A percentile compares a stretch with the other conserved stretches of the same genome.
Evolutionary conservation across 2,888 invertebrate genomes (phyloP).

Genomic region (Ophraella communa): DNA sequence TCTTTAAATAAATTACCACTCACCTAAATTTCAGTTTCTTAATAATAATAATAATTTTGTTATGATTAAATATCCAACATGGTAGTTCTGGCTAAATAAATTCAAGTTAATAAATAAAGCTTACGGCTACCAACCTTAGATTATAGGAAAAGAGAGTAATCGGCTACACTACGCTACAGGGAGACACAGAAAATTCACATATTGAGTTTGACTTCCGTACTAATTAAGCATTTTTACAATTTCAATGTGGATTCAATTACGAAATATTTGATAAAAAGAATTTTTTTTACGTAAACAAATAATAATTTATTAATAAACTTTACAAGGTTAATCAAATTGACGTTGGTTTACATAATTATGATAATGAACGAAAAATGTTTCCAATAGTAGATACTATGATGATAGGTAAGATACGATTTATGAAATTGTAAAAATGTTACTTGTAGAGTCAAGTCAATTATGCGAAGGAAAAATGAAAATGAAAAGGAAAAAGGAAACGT

Average conservation of each 20-base stretch:
- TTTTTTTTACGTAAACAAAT: too few relatives aligned
- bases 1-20: too few relatives aligned
- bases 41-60: not conserved
- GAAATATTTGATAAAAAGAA: not conserved
- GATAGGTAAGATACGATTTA: not conserved
- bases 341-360: not conserved
- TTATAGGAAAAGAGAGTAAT: not conserved
- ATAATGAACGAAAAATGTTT: not conserved
- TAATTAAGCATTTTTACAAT: not conserved
- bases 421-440: not conserved
- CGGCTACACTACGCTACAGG: constrained; percentile 1
- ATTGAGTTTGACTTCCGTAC: not conserved
- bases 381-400: not conserved
- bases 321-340: too few relatives aligned
- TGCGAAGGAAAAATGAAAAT: not conserved
- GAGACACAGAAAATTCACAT: not conserved
- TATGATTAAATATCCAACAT: not conserved
- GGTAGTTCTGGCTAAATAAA: not conserved
- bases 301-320: too few relatives aligned
- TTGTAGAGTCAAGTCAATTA: not conserved
- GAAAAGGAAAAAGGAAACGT: not conserved
- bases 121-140: constrained; percentile 2
- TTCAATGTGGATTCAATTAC: not conserved
- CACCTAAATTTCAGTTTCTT: too few relatives aligned
- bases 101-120: not conserved